Percentiles rank a stretch among this genome's conserved stretches.
phyloP scores from a whole-genome alignment of 1,140 invertebrate species.

The Dinoponera quadriceps region DNA sequence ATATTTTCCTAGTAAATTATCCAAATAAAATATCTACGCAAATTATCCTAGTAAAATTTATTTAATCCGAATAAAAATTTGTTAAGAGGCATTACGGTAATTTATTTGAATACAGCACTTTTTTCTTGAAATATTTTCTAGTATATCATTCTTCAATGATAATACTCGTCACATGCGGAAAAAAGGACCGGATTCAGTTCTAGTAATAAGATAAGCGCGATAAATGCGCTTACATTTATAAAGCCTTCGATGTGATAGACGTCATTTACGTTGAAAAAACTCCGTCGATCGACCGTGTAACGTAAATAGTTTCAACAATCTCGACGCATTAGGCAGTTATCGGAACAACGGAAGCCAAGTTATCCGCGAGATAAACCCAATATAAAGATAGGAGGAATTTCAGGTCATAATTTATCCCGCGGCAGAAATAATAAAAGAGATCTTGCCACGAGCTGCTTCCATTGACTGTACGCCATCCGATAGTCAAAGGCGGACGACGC shows the following conservation, averaged over 20 bases:
- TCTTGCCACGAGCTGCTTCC: neutral
- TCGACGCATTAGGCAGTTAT: neutral
- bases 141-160: neutral
- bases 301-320: neutral
- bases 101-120: no score
- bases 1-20: no score
- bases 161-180: neutral
- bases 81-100: no score
- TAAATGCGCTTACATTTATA: neutral
- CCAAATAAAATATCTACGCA: no score
- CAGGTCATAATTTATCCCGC: neutral
- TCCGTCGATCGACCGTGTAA: neutral
- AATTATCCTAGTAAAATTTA: no score
- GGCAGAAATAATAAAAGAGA: slow-evolving; percentile 18
- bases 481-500: slow-evolving; percentile 12
- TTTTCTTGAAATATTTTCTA: neutral
- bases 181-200: neutral
- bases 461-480: neutral
- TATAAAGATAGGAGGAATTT: neutral
- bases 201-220: neutral
- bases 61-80: no score
- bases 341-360: neutral
- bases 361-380: neutral
- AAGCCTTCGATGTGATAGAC: neutral
- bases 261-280: slow-evolving; percentile 17